Evolutionary conservation across 2,888 invertebrate genomes (phyloP).

Genomic region (Craniophora ligustri): DNA sequence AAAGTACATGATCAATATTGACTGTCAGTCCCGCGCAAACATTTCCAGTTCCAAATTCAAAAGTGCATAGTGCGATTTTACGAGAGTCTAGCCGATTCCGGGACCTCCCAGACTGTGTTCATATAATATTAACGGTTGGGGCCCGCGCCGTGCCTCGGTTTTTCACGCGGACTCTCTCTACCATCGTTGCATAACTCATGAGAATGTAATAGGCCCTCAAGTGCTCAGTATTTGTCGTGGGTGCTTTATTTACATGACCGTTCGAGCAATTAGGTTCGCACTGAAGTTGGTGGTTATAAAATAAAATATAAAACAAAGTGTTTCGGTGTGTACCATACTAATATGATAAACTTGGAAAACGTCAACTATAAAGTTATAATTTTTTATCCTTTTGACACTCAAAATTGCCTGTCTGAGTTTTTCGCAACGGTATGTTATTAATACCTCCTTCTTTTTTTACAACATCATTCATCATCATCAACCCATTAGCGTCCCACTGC

Average conservation of each 20-base stretch:
- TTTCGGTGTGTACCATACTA: background rate
- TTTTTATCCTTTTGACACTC: no score
- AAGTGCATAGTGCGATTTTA: constrained; percentile 76
- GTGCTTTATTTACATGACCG: constrained; percentile 76
- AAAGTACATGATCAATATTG: constrained; percentile 69
- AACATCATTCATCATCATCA: no score
- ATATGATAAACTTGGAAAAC: no score
- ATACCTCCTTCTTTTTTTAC: no score
- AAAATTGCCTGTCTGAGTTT: no score
- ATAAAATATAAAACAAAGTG: no score
- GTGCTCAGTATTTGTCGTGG: constrained; percentile 74
- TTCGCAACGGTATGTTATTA: no score
- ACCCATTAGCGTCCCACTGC: no score
- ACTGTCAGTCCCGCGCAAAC: constrained; percentile 75
- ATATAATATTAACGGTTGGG: constrained; percentile 81
- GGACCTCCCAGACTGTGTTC: constrained; percentile 75
- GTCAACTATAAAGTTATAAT: no score
- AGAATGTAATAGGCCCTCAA: constrained; percentile 83
- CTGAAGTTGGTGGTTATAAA: constrained; percentile 33
- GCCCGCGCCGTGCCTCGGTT: constrained; percentile 74
- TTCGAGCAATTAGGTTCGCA: constrained; percentile 71
- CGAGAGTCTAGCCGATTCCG: constrained; percentile 78
- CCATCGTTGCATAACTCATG: constrained; percentile 83
- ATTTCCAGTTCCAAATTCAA: constrained; percentile 74
- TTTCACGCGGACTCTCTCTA: constrained; percentile 80